Evolutionary conservation across 2,113 vertebrate genomes (phyloP), one percentile per base, ranked within the genome.

Genomic region (Neotoma lepida): DNA sequence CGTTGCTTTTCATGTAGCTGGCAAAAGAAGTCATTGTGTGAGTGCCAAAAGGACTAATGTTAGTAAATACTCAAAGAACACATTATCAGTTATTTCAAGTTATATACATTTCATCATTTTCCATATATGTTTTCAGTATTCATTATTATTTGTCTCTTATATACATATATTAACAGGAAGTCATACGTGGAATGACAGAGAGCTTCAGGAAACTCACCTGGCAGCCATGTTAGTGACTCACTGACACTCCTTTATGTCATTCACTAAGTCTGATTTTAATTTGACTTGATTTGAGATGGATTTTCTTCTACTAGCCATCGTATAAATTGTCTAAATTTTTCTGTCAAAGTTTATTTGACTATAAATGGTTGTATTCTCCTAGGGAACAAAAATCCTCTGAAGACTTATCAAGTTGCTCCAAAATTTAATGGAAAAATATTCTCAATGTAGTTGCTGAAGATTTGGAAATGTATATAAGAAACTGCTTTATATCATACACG

Each of bases 401-500:
- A 90, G 71, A 58, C 35, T 90, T 94, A 91, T 95, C 54, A 87
- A 86, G 94, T 80, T 87, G 39, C 58, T 78, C 35, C 20, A 85
- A 85, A 51, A 89, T 95, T 93, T 92, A 84, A 46, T 89, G 70
- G 89, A 94, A 82, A 97, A 94, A 92, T 30, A 90, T 95, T 70
- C 20, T 66, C 5, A 35, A 0, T 74, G 3, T 80, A 97, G 93
- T 71, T 49, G 49, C 88, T 96, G 49, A 90, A 89, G 74, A 94
- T 92, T 95, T 78, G 81, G 41, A 89, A n/a, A n/a, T n/a, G n/a
- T n/a, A n/a, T n/a, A n/a, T n/a, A n/a, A n/a, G n/a, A n/a, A n/a
- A n/a, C n/a, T n/a, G n/a, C n/a, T n/a, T 97, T 97, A 17, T 92
- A 15, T 94, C 96, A 49, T 92, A 90, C 93, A 90, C 64, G 94